phyloP scores from a whole-genome alignment of 35 echinoderm and acorn worm genomes.

The Heliocidaris erythrogramma region DNA sequence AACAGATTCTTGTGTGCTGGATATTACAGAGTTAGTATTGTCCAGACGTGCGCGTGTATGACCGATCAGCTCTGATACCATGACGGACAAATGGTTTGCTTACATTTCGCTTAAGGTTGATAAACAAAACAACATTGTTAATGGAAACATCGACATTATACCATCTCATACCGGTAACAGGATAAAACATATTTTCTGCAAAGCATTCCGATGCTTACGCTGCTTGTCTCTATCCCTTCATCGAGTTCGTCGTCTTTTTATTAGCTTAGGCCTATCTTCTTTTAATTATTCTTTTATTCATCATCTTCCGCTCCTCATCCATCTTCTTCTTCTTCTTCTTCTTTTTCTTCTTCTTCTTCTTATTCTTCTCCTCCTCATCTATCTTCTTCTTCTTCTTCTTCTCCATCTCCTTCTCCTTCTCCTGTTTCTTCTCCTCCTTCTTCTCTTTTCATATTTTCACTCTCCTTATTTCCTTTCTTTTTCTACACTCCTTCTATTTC shows the following conservation, averaged over 20 bases:
- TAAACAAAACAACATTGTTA: constrained; percentile 31
- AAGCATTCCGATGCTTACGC: background rate
- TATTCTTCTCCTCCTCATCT: background rate
- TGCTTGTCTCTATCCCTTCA: background rate
- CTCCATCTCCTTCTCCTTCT: background rate
- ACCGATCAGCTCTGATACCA: background rate
- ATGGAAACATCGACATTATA: constrained; percentile 42
- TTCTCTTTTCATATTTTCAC: background rate
- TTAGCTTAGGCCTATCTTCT: too few species aligned
- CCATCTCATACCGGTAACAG: constrained; percentile 17
- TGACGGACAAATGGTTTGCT: background rate
- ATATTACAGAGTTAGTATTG: background rate
- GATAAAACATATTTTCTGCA: background rate
- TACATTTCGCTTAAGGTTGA: background rate
- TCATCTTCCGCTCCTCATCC: background rate
- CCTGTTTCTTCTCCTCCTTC: background rate
- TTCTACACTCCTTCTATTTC: background rate
- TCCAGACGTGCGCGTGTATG: background rate
- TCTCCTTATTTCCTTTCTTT: background rate
- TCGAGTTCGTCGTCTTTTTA: background rate
- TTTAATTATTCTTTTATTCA: background rate
- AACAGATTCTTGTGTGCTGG: background rate
- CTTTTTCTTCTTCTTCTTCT: background rate
- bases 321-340: background rate
- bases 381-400: background rate